Conservation (phyloP, 2,113 vertebrate genomes). For the Sciurus niger region DNA sequence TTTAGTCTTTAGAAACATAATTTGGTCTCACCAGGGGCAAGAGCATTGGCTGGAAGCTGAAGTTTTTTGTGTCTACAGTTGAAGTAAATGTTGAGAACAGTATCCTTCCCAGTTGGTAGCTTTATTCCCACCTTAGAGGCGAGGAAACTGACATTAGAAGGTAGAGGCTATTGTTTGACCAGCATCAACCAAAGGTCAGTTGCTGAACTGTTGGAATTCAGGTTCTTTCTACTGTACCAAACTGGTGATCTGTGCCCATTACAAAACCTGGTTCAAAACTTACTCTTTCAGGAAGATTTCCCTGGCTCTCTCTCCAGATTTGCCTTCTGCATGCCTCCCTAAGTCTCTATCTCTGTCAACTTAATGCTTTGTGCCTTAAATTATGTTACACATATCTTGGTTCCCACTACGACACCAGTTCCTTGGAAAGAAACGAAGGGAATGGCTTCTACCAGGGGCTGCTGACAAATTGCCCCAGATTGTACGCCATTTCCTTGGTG, state of each 20-base stretch:
- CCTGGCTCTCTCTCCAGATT: background rate
- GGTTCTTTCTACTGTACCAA: background rate
- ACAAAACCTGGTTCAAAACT: background rate
- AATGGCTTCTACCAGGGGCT: background rate
- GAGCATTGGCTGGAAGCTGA: background rate
- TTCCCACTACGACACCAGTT: background rate
- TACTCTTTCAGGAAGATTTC: background rate
- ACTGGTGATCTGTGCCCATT: background rate
- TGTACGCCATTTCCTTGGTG: background rate
- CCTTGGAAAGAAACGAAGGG: background rate
- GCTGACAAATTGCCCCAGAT: background rate
- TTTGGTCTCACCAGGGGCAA: background rate
- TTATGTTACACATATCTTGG: background rate
- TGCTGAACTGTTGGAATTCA: background rate
- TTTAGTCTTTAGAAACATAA: slow-evolving; percentile 15
- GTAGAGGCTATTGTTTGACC: background rate
- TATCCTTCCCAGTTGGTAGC: background rate
- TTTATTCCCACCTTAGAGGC: background rate
- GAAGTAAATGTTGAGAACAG: background rate
- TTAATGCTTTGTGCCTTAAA: background rate
- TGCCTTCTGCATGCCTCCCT: background rate
- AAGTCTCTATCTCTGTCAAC: background rate
- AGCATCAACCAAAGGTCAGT: background rate
- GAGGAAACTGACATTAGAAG: background rate
- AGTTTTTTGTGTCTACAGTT: background rate